Conservation (phyloP, 1,140 invertebrate species). For the Triops cancriformis region DNA sequence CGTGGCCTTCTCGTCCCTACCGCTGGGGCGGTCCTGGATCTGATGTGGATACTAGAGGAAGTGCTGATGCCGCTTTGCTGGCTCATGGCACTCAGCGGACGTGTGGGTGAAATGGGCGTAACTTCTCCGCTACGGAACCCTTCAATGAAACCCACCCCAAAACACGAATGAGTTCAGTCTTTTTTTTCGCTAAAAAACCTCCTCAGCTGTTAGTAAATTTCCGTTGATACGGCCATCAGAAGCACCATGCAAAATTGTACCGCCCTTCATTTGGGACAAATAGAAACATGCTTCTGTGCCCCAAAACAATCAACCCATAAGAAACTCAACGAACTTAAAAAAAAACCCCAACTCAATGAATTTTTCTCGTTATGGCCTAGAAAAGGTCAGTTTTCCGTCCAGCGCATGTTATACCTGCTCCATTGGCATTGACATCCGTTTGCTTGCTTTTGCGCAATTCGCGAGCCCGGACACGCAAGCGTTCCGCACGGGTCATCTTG, state of each 20-base stretch:
- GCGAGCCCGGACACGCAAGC: constrained; percentile 45
- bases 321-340: neutral
- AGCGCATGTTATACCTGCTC: constrained; percentile 1
- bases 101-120: constrained; percentile 57
- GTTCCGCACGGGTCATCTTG: constrained; percentile 47
- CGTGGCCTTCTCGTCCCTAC: constrained; percentile 50
- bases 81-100: constrained; percentile 71
- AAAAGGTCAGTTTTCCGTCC: neutral
- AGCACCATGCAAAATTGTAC: constrained; percentile 20
- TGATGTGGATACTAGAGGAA: constrained; percentile 43
- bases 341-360: neutral
- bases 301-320: neutral
- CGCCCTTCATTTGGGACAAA: constrained; percentile 23
- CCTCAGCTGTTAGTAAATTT: no score
- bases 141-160: constrained; percentile 33
- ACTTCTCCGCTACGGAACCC: constrained; percentile 58
- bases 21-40: constrained; percentile 42
- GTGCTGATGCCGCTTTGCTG: constrained; percentile 53
- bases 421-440: constrained; percentile 22
- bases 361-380: neutral
- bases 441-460: constrained; percentile 34
- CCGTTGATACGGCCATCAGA: constrained; percentile 6
- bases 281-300: neutral
- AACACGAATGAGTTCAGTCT: neutral
- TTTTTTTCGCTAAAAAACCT: no score